These are phyloP conservation scores for Aplysina aerophoba DNA, from an alignment of 37 sponge, comb jelly and placozoan species.

Conservation along the genomic window DNA sequence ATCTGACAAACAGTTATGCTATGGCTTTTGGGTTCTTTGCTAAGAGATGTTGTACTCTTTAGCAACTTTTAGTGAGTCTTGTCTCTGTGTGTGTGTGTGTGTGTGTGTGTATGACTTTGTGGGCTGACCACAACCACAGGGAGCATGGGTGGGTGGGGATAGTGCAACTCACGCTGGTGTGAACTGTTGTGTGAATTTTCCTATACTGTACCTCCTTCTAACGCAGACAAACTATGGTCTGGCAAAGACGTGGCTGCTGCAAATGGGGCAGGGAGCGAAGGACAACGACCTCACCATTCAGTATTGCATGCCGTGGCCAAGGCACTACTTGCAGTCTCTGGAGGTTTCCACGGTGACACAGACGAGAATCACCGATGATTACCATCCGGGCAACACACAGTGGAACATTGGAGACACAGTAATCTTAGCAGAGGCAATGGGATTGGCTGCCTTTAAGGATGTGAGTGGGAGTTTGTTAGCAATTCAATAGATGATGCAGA, in stretches of 20 bases:
- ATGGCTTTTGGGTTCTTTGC: too few species aligned
- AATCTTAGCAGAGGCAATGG: slow-evolving; percentile 67
- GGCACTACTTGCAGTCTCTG: slow-evolving; percentile 63
- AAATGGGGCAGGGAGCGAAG: slow-evolving; percentile 79
- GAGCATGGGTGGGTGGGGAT: too few species aligned
- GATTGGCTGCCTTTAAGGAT: slow-evolving; percentile 83
- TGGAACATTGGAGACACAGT: slow-evolving; percentile 82
- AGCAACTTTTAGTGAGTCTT: too few species aligned
- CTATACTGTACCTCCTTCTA: too few species aligned
- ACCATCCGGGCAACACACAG: slow-evolving; percentile 72
- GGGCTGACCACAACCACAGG: too few species aligned
- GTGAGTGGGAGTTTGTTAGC: slow-evolving; percentile 29
- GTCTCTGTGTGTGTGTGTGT: too few species aligned
- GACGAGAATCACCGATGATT: slow-evolving; percentile 73
- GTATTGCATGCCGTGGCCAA: slow-evolving; percentile 83
- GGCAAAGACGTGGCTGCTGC: slow-evolving; percentile 57
- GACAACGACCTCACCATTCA: slow-evolving; percentile 70
- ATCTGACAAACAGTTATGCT: too few species aligned
- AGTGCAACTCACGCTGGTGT: too few species aligned
- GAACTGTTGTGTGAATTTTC: too few species aligned
- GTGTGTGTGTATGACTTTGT: too few species aligned
- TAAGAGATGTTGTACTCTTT: too few species aligned
- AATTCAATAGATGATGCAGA: neutral
- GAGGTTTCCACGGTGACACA: slow-evolving; percentile 74
- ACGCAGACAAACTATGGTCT: slow-evolving; percentile 3